Percentiles rank a stretch among this genome's conserved stretches.
Evolutionary conservation across 2,797 vertebrate genomes (phyloP).

Genomic region (Hyperoplus immaculatus): DNA sequence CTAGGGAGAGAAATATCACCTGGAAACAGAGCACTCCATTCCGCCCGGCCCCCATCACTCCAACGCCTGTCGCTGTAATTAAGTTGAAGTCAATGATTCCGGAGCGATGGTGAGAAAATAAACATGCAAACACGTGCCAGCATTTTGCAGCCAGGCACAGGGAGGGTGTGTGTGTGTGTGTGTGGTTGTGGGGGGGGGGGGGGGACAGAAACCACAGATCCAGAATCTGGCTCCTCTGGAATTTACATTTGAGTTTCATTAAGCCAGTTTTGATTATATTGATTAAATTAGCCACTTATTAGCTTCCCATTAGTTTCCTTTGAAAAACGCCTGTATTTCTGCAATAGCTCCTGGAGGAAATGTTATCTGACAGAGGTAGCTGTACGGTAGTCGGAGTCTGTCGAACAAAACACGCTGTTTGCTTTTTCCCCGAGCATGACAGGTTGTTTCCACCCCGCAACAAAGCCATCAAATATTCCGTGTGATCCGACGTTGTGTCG

Average conservation of each 20-base stretch:
- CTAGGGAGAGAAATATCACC: conserved; percentile 97
- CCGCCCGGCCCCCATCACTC: conserved; percentile 95
- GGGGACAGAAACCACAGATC: conserved; percentile 56
- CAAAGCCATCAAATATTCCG: conserved; percentile 87
- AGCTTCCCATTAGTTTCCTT: conserved; percentile 42
- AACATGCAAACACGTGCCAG: conserved; percentile 97
- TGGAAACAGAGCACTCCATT: conserved; percentile 97
- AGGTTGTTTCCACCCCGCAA: conserved; percentile 87
- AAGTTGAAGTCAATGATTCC: conserved; percentile 99
- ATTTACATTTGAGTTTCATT: conserved; percentile 79
- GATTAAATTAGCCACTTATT: conserved; percentile 78
- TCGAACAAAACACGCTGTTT: conserved; percentile 86
- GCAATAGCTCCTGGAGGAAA: conserved; percentile 78
- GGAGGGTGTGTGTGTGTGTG: too few species aligned
- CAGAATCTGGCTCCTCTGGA: conserved; percentile 59
- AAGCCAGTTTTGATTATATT: conserved; percentile 79
- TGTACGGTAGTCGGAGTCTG: conserved; percentile 78
- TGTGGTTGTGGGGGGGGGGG: not conserved
- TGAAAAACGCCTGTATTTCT: conserved; percentile 57
- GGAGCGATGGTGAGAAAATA: conserved; percentile 97
- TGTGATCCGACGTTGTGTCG: conserved; percentile 87
- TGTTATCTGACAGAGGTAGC: conserved; percentile 82
- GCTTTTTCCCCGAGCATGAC: conserved; percentile 85
- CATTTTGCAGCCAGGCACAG: conserved; percentile 70
- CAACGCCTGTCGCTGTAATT: conserved; percentile 99